Conservation (phyloP, 1,140 invertebrate species). For the Dufourea novaeangliae region DNA sequence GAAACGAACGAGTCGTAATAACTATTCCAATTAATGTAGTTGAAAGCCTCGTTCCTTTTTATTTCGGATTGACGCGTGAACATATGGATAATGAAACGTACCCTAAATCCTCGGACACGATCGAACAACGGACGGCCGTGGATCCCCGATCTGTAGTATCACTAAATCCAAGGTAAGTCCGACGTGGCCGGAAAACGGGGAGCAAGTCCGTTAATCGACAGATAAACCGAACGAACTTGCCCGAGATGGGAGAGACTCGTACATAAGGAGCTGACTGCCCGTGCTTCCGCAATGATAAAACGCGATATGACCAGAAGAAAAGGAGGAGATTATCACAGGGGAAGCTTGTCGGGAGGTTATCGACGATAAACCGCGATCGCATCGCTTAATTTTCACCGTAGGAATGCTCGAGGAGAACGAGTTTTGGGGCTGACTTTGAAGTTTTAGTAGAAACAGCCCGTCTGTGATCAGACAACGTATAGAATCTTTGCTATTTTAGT, state of each 20-base stretch:
- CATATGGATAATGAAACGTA: too few relatives aligned
- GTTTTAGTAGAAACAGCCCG: neutral
- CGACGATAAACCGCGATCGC: neutral
- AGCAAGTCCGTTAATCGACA: slow-evolving; percentile 21
- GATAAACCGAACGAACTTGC: slow-evolving; percentile 22
- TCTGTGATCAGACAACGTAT: neutral
- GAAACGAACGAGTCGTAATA: neutral
- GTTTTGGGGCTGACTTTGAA: neutral
- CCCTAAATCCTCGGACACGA: slow-evolving; percentile 39
- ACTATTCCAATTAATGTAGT: slow-evolving; percentile 1
- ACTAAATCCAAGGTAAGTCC: slow-evolving; percentile 31
- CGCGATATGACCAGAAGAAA: neutral
- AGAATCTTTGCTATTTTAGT: too few relatives aligned
- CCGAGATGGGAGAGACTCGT: neutral
- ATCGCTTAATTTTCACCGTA: slow-evolving; percentile 3
- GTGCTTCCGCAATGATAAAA: slow-evolving; percentile 13
- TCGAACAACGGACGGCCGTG: slow-evolving; percentile 77
- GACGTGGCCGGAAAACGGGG: neutral
- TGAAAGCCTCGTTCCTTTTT: neutral
- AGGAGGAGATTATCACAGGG: neutral
- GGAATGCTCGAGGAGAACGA: neutral
- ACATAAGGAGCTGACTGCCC: neutral
- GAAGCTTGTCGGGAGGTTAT: neutral
- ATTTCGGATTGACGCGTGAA: too few relatives aligned
- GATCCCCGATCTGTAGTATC: slow-evolving; percentile 46